Base-by-base conservation (phyloP, 1,140 invertebrate species). In the Caenorhabditis inopinata region DNA sequence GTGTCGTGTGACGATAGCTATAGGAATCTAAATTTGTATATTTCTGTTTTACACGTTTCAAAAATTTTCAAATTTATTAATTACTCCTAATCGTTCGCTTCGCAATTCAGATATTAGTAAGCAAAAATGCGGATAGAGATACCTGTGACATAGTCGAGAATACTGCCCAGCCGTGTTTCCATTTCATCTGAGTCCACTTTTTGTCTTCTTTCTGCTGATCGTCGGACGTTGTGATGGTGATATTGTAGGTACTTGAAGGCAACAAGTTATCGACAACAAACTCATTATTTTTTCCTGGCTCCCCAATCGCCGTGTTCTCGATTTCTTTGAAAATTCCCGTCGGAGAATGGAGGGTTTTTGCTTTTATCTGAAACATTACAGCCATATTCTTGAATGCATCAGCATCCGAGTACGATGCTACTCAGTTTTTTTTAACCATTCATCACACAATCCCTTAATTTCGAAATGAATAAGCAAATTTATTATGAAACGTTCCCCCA, bases 191-290 rank as follows among this genome's bases (percentile, higher is more conserved):
- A 42, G n/a, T 68, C 58, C 58, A 68, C n/a, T 68, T 68, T 18
- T 68, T 68, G n/a, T 32, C 58, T 38, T 32, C 58, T 21, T 68
- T 25, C n/a, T 68, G 58, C 27, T 68, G 32, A 38, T 68, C 58
- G 38, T 68, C 73, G n/a, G 62, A 68, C 12, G 78, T 79, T n/a
- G 62, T 79, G 9, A 79, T 79, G 7, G 78, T 68, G 12, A 79
- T 58, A 23, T 79, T 79, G 35, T 79, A 79, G 7, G 62, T 79
- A 27, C 62, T 74, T 12, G 51, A 58, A 25, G 78, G 78, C 4
- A 68, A 38, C 11, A 79, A 18, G 45, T 79, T 79, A 42, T 62
- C 29, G 3, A 79, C 32, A n/a, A 75, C 32, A 45, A 74, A 79
- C 35, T 79, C 78, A 18, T 35, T 21, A n/a, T 62, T 27, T 48